A percentile compares a stretch with the other conserved stretches of the same genome.
phyloP scores from a whole-genome alignment of 2,797 vertebrate genomes.

The Tadarida brasiliensis region DNA sequence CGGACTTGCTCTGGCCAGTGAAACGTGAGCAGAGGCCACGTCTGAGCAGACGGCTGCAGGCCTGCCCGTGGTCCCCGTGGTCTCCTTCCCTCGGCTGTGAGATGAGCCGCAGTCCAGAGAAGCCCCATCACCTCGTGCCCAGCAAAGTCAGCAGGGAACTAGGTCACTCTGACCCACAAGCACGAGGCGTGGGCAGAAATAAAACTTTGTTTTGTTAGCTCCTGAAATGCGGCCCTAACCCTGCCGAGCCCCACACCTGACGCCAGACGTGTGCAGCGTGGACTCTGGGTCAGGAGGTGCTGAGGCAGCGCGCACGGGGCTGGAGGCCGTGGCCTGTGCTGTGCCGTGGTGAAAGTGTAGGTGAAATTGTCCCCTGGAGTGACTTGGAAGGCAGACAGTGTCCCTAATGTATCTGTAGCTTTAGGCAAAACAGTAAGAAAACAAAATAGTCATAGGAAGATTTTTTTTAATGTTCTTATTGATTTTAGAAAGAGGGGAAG shows the following conservation, averaged over 20 bases:
- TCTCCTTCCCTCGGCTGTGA: neutral
- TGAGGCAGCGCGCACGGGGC: neutral
- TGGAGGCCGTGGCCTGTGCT: neutral
- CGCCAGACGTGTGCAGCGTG: rapidly evolving
- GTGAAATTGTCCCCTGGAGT: neutral
- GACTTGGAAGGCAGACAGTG: neutral
- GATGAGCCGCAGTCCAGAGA: neutral
- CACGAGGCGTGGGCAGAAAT: neutral
- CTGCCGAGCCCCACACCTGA: neutral
- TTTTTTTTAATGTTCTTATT: neutral
- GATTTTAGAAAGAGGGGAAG: too few species aligned
- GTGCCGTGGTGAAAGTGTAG: neutral
- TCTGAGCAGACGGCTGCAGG: neutral
- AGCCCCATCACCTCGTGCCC: neutral
- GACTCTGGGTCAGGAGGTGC: neutral
- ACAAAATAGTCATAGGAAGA: neutral
- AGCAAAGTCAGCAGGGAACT: neutral
- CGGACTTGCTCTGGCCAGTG: neutral
- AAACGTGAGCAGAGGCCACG: neutral
- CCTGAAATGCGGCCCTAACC: neutral
- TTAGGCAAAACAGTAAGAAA: neutral
- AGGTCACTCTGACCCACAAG: neutral
- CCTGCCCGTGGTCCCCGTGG: rapidly evolving
- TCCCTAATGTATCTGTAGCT: neutral
- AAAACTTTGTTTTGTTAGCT: neutral